Conservation (phyloP, 2,888 invertebrate genomes). For the Caenorhabditis sulstoni region DNA sequence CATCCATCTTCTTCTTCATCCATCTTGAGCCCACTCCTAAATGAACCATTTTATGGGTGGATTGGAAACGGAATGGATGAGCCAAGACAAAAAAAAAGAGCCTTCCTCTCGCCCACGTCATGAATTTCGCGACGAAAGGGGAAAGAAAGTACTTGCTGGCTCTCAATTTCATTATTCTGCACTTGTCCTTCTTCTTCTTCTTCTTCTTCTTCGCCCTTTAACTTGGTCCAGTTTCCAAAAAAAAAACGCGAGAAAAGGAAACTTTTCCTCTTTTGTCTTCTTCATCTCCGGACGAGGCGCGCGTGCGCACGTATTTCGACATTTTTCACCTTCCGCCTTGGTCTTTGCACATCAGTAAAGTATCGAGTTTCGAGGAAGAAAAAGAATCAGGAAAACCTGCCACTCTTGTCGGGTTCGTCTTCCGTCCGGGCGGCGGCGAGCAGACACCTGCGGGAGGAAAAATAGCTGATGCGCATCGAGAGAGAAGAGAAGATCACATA, state of each 20-base stretch:
- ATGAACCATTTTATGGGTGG: constrained; percentile 34
- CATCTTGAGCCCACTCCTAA: neutral
- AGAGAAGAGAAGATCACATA: constrained; percentile 1
- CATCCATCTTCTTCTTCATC: neutral
- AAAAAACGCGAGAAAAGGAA: neutral
- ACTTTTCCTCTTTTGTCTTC: constrained; percentile 8
- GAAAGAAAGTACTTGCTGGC: constrained; percentile 27
- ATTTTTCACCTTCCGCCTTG: constrained; percentile 9
- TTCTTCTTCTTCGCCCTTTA: neutral
- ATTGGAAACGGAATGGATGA: neutral
- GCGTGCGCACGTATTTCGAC: no score
- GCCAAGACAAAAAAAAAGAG: no score
- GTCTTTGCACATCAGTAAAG: constrained; percentile 57
- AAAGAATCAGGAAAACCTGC: constrained; percentile 50
- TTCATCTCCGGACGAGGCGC: neutral
- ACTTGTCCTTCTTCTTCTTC: neutral
- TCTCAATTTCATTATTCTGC: constrained; percentile 31
- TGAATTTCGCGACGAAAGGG: neutral
- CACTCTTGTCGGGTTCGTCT: constrained; percentile 50
- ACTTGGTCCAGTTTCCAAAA: constrained; percentile 14
- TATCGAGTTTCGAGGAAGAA: constrained; percentile 47
- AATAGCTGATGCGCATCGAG: constrained; percentile 45
- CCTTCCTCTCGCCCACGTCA: constrained; percentile 10
- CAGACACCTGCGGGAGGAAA: constrained; percentile 27
- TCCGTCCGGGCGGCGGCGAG: constrained; percentile 20